Evolutionary conservation across 2,113 vertebrate genomes (phyloP), one percentile per base, ranked within the genome.

Genomic region (Tympanuchus pallidicinctus): DNA sequence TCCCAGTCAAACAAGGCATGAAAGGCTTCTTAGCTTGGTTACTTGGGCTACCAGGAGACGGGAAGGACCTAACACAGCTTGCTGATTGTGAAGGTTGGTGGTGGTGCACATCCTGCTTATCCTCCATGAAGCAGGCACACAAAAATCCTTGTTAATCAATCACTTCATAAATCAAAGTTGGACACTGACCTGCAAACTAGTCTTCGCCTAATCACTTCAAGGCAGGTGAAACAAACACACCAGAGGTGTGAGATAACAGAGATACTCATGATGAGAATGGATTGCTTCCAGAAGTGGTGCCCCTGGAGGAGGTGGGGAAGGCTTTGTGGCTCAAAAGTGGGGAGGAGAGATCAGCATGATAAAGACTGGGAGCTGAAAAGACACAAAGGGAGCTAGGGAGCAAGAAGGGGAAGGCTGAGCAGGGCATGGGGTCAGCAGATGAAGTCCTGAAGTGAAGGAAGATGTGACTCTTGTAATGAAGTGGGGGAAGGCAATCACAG

Each of bases 301-400:
- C 63, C 34, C 66, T 50, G 60, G 25, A 94, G 38, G 50, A 92
- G 69, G 74, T 79, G 81, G 42, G 81, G 77, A 79, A 79, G 64
- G 67, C 56, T 92, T 88, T 96, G 71, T 96, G 86, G 45, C 82
- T 71, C 76, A 54, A 34, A 84, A 87, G 36, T 50, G 69, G 63
- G 24, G 25, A 75, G 63, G 30, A 50, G 36, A 82, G 66, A 92
- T 96, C 92, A 94, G 89, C 94, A 89, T 95, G 94, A 94, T 94
- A 92, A 94, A 93, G 90, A 47, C 72, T 32, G 63, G 88, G 69
- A 74, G 56, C 92, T 90, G 94, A 89, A 92, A 95, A 76, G 56
- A 89, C 85, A 89, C 85, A 91, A 95, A 91, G 57, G 84, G 67
- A 82, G 36, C 52, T 63, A 48, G 63, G 63, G 89, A 92, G 54